phyloP scores from a whole-genome alignment of 2,888 invertebrate species.

The Eupelmus urozonus region DNA sequence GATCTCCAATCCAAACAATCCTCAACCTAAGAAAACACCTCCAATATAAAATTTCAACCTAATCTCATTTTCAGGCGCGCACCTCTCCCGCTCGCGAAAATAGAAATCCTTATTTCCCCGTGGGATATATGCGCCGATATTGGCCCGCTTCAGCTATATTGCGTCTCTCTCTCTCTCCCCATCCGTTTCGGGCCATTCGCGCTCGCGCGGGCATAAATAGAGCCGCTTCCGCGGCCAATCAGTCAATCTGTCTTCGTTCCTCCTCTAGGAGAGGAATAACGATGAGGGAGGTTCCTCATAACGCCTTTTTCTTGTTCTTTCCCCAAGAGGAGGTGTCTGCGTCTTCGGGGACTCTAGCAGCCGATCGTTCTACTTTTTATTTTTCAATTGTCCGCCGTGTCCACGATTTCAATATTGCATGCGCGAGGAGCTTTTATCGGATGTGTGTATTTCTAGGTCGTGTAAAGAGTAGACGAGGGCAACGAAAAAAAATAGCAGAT shows the following conservation, averaged over 20 bases:
- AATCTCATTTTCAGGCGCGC: too few species aligned
- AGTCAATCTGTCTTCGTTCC: constrained; percentile 19
- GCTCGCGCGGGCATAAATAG: constrained; percentile 10
- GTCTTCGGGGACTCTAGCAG: background rate
- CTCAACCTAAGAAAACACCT: too few species aligned
- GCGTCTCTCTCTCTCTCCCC: background rate
- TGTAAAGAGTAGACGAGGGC: background rate
- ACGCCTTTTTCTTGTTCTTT: constrained; percentile 40
- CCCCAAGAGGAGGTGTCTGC: background rate
- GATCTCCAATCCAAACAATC: too few species aligned
- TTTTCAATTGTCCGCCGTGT: background rate
- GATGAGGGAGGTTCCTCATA: background rate
- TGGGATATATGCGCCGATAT: constrained; percentile 14
- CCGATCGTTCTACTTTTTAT: background rate
- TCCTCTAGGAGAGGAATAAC: too few species aligned
- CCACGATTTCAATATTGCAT: constrained; percentile 31
- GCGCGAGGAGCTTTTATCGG: constrained; percentile 9
- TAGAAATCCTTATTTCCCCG: constrained; percentile 42
- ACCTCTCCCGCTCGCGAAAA: constrained; percentile 16
- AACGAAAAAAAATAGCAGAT: background rate
- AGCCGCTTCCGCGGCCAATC: constrained; percentile 29
- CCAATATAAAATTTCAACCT: too few species aligned
- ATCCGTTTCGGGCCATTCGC: constrained; percentile 6
- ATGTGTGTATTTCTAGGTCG: constrained; percentile 21
- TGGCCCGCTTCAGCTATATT: constrained; percentile 18